Evolutionary conservation across 2,888 invertebrate genomes (phyloP).

Genomic region (Calliphora vomitoria): DNA sequence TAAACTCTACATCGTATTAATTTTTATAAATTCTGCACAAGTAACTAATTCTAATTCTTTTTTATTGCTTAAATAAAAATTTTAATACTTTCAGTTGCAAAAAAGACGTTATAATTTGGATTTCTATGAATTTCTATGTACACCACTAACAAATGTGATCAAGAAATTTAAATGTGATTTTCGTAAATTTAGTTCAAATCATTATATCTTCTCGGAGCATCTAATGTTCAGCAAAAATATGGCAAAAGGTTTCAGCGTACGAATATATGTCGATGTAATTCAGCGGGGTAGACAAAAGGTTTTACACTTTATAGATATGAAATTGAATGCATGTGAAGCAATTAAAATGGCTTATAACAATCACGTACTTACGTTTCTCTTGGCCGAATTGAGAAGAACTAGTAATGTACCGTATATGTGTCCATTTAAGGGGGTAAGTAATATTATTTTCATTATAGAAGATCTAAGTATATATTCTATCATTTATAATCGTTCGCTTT

Average conservation of each 20-base stretch:
- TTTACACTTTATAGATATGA: neutral
- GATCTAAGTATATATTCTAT: no score
- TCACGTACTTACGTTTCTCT: neutral
- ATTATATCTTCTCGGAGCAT: neutral
- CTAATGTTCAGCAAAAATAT: slow-evolving; percentile 3
- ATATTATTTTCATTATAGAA: no score
- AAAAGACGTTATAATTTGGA: neutral
- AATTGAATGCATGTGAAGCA: neutral
- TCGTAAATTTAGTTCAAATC: neutral
- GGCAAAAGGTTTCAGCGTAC: neutral
- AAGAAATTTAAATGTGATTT: neutral
- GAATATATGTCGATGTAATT: neutral
- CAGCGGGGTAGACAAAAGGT: neutral
- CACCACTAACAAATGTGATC: neutral
- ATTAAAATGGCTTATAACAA: neutral
- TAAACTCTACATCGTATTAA: neutral
- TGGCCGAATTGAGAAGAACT: neutral
- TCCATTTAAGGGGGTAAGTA: neutral
- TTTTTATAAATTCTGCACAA: neutral
- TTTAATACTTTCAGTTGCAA: neutral
- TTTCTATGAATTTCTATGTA: neutral
- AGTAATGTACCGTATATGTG: neutral
- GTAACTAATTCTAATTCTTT: neutral
- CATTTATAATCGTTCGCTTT: no score
- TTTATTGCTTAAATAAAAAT: neutral